Conservation (phyloP, 2,888 invertebrate species). For the Axea sp. region DNA sequence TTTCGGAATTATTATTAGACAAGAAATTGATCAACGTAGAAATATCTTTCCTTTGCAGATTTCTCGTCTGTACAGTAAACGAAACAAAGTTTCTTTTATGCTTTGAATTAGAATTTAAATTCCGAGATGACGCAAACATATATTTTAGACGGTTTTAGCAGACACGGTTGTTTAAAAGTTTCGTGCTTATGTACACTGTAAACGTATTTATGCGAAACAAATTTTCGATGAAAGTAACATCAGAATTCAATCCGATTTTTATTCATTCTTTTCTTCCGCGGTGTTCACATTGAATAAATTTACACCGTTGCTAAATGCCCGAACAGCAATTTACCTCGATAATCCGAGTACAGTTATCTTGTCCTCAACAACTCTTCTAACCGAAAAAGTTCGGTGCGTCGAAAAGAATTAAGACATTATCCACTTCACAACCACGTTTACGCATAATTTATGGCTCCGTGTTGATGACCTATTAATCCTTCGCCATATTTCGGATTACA, state of each 20-base stretch:
- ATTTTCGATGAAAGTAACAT: slow-evolving; percentile 17
- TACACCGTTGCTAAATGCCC: slow-evolving; percentile 9
- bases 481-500: neutral
- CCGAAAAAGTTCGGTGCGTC: slow-evolving; percentile 21
- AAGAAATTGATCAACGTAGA: no score
- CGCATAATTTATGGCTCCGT: slow-evolving; percentile 27
- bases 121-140: slow-evolving; percentile 1
- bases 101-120: no score
- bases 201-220: slow-evolving; percentile 7
- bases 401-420: slow-evolving; percentile 39
- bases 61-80: no score
- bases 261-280: neutral
- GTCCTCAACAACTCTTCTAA: slow-evolving; percentile 29
- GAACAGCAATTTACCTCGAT: slow-evolving; percentile 30
- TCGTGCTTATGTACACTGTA: no score
- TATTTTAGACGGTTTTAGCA: slow-evolving; percentile 8
- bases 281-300: slow-evolving; percentile 30
- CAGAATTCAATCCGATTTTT: slow-evolving; percentile 8
- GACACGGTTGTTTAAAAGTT: no score
- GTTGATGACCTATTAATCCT: slow-evolving; percentile 12
- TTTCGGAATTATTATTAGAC: no score
- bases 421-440: slow-evolving; percentile 16
- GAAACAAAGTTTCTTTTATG: no score
- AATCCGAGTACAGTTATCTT: slow-evolving; percentile 48
- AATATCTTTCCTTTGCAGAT: no score